These are phyloP conservation scores for Clarias magur DNA, from an alignment of 2,113 vertebrate species.

Conservation along the genomic window DNA sequence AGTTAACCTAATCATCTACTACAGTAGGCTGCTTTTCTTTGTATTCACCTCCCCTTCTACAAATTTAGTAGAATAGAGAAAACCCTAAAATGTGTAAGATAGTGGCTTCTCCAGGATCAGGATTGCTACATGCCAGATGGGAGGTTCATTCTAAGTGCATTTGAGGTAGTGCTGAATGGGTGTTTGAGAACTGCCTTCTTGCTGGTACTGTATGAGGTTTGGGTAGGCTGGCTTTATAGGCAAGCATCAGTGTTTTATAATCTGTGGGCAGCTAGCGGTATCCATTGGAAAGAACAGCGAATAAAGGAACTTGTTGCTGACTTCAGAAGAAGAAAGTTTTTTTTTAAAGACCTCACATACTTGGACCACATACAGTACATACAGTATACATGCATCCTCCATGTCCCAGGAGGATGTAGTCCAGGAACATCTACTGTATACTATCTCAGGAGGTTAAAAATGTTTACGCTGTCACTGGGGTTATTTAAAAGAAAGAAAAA, in stretches of 20 bases:
- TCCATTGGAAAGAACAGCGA: neutral
- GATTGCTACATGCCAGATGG: neutral
- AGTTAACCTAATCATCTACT: neutral
- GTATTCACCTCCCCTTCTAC: too few relatives aligned
- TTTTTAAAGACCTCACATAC: neutral
- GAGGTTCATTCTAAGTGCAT: neutral
- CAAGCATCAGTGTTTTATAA: neutral
- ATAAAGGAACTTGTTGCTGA: neutral
- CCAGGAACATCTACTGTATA: neutral
- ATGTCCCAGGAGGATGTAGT: neutral
- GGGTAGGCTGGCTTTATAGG: neutral
- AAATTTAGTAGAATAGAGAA: neutral
- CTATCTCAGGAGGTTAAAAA: neutral
- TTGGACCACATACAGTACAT: neutral
- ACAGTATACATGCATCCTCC: neutral
- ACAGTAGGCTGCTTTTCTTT: neutral
- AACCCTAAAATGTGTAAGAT: neutral
- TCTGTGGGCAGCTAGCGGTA: neutral
- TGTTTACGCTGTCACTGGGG: neutral
- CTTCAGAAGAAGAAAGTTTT: neutral
- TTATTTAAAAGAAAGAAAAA: neutral
- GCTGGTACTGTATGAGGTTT: neutral
- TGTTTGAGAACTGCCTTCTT: neutral
- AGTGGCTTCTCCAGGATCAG: neutral
- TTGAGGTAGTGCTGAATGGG: too few relatives aligned